These are phyloP conservation scores for Nezara viridula DNA, from an alignment of 2,888 invertebrate genomes.

Conservation along the genomic window DNA sequence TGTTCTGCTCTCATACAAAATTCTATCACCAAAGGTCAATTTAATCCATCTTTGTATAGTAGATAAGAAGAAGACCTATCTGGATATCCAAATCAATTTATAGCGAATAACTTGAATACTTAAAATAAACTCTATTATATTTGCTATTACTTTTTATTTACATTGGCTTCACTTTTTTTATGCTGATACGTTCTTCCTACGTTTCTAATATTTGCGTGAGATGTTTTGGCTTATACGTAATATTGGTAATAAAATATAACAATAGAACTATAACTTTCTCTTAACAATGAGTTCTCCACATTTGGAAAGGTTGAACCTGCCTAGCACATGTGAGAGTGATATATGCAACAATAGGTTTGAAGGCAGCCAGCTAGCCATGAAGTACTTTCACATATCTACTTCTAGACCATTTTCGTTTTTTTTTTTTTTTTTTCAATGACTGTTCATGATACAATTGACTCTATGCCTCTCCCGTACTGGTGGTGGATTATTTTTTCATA, in stretches of 20 bases:
- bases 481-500: neutral
- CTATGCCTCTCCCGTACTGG: neutral
- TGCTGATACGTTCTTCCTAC: too few species aligned
- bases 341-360: constrained; percentile 1
- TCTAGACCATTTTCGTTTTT: neutral
- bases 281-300: neutral
- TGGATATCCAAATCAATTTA: too few species aligned
- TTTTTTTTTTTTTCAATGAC: neutral
- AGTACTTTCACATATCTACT: neutral
- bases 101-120: too few species aligned
- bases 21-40: too few species aligned
- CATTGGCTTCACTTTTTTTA: too few species aligned
- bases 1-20: too few species aligned
- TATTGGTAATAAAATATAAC: neutral
- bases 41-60: too few species aligned
- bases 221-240: neutral
- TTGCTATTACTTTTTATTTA: too few species aligned
- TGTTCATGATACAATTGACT: neutral
- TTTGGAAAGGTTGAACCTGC: neutral
- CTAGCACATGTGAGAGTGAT: neutral
- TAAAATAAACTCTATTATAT: too few species aligned
- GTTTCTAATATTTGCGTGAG: too few species aligned
- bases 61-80: too few species aligned
- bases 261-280: neutral
- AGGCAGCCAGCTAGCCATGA: neutral